Evolutionary conservation across 2,888 invertebrate species (phyloP).

Genomic region (Apodemia hepburni): DNA sequence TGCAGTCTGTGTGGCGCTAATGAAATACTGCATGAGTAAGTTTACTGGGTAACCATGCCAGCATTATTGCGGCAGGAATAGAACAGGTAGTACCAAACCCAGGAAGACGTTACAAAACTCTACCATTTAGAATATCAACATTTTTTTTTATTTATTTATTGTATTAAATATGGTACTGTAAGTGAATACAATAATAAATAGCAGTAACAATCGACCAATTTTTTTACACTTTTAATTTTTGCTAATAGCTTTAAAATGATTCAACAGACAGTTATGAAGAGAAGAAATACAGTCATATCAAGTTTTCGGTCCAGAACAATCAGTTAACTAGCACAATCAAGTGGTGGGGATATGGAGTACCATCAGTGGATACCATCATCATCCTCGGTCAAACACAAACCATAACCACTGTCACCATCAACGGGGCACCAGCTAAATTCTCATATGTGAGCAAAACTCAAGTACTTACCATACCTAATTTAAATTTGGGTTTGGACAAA

Average conservation of each 20-base stretch:
- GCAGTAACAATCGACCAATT: background rate
- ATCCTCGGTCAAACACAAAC: constrained; percentile 44
- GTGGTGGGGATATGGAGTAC: constrained; percentile 74
- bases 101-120: too few relatives aligned
- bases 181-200: too few relatives aligned
- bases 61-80: too few relatives aligned
- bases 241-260: background rate
- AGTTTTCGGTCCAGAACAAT: constrained; percentile 56
- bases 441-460: constrained; percentile 43
- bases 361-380: constrained; percentile 50
- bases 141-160: too few relatives aligned
- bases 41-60: too few relatives aligned
- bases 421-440: constrained; percentile 46
- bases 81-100: too few relatives aligned
- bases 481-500: constrained; percentile 55
- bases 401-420: constrained; percentile 47
- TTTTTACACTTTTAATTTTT: background rate
- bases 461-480: constrained; percentile 44
- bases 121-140: too few relatives aligned
- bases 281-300: constrained; percentile 77
- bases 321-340: constrained; percentile 47
- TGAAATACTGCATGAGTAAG: too few relatives aligned
- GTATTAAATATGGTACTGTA: too few relatives aligned
- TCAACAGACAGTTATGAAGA: constrained; percentile 79
- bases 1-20: too few relatives aligned